phyloP scores from a whole-genome alignment of 2,797 vertebrate species.

The Melanotaenia pygmaea region DNA sequence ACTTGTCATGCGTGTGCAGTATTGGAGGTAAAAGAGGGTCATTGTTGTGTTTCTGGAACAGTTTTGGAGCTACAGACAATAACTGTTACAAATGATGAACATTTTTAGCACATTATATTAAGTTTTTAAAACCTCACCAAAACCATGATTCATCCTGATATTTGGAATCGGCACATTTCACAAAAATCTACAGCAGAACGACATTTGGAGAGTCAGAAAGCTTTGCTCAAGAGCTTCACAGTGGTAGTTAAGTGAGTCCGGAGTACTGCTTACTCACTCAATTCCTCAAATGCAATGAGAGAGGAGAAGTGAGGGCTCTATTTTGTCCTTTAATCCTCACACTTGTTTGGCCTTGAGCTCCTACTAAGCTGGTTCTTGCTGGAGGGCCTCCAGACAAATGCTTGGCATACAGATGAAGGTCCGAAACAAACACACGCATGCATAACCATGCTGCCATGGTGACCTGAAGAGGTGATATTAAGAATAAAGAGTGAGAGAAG shows the following conservation, averaged over 20 bases:
- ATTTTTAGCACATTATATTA: constrained; percentile 13
- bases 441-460: constrained; percentile 26
- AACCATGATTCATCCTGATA: constrained; percentile 19
- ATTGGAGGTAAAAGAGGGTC: constrained; percentile 56
- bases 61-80: constrained; percentile 22
- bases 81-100: neutral
- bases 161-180: constrained; percentile 31
- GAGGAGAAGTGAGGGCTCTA: constrained; percentile 54
- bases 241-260: constrained; percentile 57
- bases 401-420: constrained; percentile 75
- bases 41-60: constrained; percentile 39
- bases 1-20: constrained; percentile 34
- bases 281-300: constrained; percentile 47
- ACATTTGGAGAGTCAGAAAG: constrained; percentile 29
- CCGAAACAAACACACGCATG: constrained; percentile 35
- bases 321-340: constrained; percentile 74
- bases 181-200: constrained; percentile 11
- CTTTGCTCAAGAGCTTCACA: constrained; percentile 68
- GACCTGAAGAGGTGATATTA: constrained; percentile 57
- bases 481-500: constrained; percentile 57
- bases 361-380: constrained; percentile 71
- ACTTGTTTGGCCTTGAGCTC: constrained; percentile 80
- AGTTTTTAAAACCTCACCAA: constrained; percentile 2
- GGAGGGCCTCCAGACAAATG: constrained; percentile 68
- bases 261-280: constrained; percentile 51